phyloP scores from a whole-genome alignment of 2,797 vertebrate genomes.

The Sorex maritimensis region DNA sequence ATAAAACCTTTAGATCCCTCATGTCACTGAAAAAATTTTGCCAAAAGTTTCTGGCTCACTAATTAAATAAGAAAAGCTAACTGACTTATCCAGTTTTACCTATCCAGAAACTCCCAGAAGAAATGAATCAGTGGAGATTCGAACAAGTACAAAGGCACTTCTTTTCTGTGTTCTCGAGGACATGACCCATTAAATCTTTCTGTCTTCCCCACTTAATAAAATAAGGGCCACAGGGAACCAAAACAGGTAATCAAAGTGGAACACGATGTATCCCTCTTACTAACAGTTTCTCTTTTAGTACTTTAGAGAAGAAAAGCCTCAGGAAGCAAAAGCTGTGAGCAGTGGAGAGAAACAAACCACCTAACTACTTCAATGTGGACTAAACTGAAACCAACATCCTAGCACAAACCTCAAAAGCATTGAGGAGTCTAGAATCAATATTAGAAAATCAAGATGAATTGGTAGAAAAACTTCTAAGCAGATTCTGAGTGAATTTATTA shows the following conservation, averaged over 20 bases:
- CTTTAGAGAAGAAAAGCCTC: slow-evolving; percentile 67
- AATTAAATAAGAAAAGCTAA: slow-evolving; percentile 65
- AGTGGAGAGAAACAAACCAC: slow-evolving; percentile 64
- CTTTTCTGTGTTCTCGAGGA: slow-evolving; percentile 14
- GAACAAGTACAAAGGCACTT: slow-evolving; percentile 17
- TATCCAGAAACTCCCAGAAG: slow-evolving; percentile 41
- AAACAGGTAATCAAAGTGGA: slow-evolving; percentile 64
- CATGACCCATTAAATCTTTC: slow-evolving; percentile 65
- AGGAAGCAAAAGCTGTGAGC: slow-evolving; percentile 61
- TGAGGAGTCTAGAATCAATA: slow-evolving; percentile 51
- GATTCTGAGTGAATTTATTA: not conserved
- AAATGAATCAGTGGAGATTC: slow-evolving; percentile 39
- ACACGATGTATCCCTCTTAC: slow-evolving; percentile 44
- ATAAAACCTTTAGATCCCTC: slow-evolving; percentile 45
- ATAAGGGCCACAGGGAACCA: slow-evolving; percentile 63
- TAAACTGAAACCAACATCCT: slow-evolving; percentile 71
- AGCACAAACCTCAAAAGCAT: slow-evolving; percentile 65
- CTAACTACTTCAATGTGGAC: slow-evolving; percentile 67
- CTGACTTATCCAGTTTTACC: slow-evolving; percentile 61
- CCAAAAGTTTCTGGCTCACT: not conserved
- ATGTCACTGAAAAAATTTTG: not conserved
- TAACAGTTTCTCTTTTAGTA: slow-evolving; percentile 65
- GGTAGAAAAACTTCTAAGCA: slow-evolving; percentile 34
- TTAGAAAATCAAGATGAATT: slow-evolving; percentile 57
- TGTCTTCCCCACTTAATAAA: slow-evolving; percentile 71